These are phyloP conservation scores for Pogonomyrmex californicus DNA, from an alignment of 1,140 invertebrate genomes.

Conservation along the genomic window DNA sequence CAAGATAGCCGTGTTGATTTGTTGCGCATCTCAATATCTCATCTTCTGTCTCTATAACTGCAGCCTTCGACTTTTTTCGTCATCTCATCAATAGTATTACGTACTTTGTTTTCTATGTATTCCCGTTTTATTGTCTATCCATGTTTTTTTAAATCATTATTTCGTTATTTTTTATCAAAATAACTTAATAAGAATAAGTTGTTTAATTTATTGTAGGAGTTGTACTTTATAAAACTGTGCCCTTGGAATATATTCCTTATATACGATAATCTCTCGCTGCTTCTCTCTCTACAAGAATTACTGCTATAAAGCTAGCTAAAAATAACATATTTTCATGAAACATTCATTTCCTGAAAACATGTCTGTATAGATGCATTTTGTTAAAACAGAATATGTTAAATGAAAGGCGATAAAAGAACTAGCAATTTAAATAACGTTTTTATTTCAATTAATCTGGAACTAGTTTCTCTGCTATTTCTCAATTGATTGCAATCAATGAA, in stretches of 20 bases:
- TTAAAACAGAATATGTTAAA: neutral
- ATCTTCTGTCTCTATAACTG: neutral
- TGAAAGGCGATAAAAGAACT: neutral
- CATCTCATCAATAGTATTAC: neutral
- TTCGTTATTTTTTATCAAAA: neutral
- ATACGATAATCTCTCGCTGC: no score
- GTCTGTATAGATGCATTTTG: neutral
- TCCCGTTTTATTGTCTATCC: neutral
- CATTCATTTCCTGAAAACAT: slow-evolving; percentile 17
- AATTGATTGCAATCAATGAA: no score
- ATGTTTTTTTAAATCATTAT: neutral
- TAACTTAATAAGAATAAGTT: neutral
- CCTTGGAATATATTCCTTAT: neutral
- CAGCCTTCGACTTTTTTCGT: neutral
- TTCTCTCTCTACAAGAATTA: neutral
- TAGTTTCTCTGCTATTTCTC: neutral
- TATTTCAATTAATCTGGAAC: neutral
- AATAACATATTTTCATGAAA: slow-evolving; percentile 50
- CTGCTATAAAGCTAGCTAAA: slow-evolving; percentile 30
- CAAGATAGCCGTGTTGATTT: slow-evolving; percentile 42
- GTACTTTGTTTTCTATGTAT: neutral
- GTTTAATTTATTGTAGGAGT: neutral
- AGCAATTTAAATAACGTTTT: neutral
- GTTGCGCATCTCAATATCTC: neutral
- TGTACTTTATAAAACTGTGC: neutral